Evolutionary conservation across 2,888 invertebrate genomes (phyloP), one percentile per base, ranked within the genome.

Genomic region (Troilus luridus): DNA sequence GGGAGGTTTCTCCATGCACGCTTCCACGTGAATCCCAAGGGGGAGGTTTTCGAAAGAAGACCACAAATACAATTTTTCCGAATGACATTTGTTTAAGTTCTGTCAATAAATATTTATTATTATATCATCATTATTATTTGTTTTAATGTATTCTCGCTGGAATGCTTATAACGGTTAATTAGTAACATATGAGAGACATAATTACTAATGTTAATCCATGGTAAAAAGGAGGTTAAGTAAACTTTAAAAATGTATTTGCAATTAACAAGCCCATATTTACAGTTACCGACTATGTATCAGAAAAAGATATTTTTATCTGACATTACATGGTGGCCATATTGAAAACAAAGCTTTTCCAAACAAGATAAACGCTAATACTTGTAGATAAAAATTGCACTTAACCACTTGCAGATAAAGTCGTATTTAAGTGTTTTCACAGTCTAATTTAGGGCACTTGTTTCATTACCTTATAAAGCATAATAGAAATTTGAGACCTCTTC

Each of bases 361-460:
- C 72, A 77, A 77, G 72, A 77, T 77, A 77, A 77, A 77, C 72
- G 41, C 72, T 77, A 77, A 77, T 77, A 17, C 72, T 77, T 41
- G 72, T 41, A 41, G 72, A 77, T 77, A 77, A 77, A 77, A 77
- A 27, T 77, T 77, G 72, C 72, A 77, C 72, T 77, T 41, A 77
- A 12, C 72, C 72, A 19, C 72, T 41, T 21, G 41, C 27, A 77
- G 72, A 77, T 77, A 77, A 77, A 77, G 14, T 14, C 72, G 0
- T 8, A 19, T 6, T 77, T 17, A 77, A 77, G 72, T 77, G 72
- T 27, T 77, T 77, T 77, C 27, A 14, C 27, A 77, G 41, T 77
- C 72, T 17, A 12, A 72, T 27, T 72, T 12, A 77, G 72, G 72
- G 1, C 41, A 27, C 72, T 8, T 17, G 17, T 77, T 77, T 77